Base-by-base conservation (phyloP, 2,113 vertebrate species). In the Carassius carassius region DNA sequence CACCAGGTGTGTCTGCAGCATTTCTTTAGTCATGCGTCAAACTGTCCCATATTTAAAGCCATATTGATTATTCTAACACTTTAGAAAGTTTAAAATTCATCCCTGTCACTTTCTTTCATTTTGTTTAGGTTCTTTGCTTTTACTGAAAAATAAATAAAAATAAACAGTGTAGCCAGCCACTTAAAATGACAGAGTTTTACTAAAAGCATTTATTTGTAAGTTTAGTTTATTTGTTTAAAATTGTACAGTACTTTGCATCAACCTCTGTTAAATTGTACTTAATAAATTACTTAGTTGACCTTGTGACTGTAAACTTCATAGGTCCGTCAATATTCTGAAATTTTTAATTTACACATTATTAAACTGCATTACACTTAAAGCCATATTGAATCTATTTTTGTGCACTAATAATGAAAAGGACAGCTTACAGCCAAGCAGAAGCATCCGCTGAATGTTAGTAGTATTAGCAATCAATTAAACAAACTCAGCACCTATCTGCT, bases 1-100 rank as follows among this genome's bases (percentile, higher is more conserved):
- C 19, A 21, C 67, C 60, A 13, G 16, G 5, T 19, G n/a, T 78
- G 47, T 83, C 75, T 67, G 75, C 63, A 62, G 74, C 29, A 60
- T 63, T 72, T 86, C 41, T 60, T 86, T 41, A 78, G 74, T 79
- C 14, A 62, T n/a, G 75, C 65, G 37, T 79, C 60, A 58, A 77
- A 82, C 56, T 82, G 51, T 44, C 25, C 13, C 63, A 32, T 2
- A 32, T 25, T 32, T 17, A 69, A 35, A 69, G 65, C 65, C 3
- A 17, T 3, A 9, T 37, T 35, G 16, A 69, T 16, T 51, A 51
- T 51, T 51, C 3, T 4, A 47, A 2, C 44, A 51, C 49, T 51
- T 49, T 49, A 49, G 51, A 56, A 54, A 56, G 49, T 2, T 17
- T 19, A 19, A 56, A 56, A 19, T 9, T 58, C 0, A 58, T 58